Percentiles rank a stretch among this genome's conserved stretches.
phyloP scores from a whole-genome alignment of 2,888 invertebrate species.

The Ectropis crepuscularia region DNA sequence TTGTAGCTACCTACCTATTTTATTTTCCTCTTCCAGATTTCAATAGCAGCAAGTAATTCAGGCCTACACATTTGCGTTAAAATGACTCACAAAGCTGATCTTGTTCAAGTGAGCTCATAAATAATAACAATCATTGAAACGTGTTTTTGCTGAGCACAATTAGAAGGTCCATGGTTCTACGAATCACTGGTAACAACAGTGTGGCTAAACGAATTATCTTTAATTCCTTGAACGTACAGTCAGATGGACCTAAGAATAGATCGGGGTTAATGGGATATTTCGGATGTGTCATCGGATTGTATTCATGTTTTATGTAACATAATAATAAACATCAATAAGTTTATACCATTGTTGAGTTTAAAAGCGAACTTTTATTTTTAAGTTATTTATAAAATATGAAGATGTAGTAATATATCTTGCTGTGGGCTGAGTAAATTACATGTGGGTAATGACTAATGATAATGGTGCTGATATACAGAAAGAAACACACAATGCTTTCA shows the following conservation, averaged over 20 bases:
- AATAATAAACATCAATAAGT: neutral
- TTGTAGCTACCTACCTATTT: neutral
- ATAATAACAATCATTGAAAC: constrained; percentile 68
- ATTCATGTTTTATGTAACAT: neutral
- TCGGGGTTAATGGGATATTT: constrained; percentile 29
- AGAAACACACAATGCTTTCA: too few relatives aligned
- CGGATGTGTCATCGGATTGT: constrained; percentile 24
- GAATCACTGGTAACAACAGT: constrained; percentile 54
- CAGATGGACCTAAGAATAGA: constrained; percentile 50
- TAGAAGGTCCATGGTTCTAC: constrained; percentile 58
- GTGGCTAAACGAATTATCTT: constrained; percentile 53
- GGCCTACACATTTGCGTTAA: constrained; percentile 28
- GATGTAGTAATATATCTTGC: too few relatives aligned
- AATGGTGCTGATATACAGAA: too few relatives aligned
- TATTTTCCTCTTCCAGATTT: constrained; percentile 26
- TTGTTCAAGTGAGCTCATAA: constrained; percentile 67
- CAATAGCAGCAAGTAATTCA: constrained; percentile 17
- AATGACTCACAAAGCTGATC: constrained; percentile 68
- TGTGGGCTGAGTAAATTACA: too few relatives aligned
- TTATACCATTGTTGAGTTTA: neutral
- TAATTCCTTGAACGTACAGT: constrained; percentile 51
- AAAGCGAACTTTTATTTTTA: too few relatives aligned
- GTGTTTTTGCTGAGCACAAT: constrained; percentile 72
- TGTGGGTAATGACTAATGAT: too few relatives aligned
- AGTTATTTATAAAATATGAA: too few relatives aligned